These are phyloP conservation scores for Chondrosia reniformis DNA, from an alignment of 37 sponge, comb jelly and placozoan species.

Conservation along the genomic window DNA sequence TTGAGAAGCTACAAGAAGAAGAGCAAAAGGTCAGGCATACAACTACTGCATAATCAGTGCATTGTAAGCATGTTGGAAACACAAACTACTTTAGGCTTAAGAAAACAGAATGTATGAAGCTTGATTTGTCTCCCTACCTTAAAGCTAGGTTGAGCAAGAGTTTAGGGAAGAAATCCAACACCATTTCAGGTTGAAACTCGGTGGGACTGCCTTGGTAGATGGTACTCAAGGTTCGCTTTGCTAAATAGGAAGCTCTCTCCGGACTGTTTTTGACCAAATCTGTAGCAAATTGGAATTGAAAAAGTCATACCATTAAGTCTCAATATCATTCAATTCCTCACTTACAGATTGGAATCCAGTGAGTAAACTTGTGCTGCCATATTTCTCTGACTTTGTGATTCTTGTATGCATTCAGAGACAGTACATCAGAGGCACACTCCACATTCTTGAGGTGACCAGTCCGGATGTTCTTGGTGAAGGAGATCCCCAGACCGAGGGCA, in stretches of 20 bases:
- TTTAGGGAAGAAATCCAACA: conserved; percentile 60
- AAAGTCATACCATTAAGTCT: too few species aligned
- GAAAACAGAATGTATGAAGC: too few species aligned
- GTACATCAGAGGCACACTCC: conserved; percentile 48
- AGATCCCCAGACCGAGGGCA: conserved; percentile 52
- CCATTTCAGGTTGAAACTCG: conserved; percentile 49
- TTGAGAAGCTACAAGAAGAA: conserved; percentile 19
- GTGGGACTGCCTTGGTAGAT: conserved; percentile 51
- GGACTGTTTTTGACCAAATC: conserved; percentile 25
- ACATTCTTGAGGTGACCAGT: conserved; percentile 53
- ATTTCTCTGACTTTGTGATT: conserved; percentile 37
- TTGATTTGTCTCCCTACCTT: conserved; percentile 25
- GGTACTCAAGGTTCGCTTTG: conserved; percentile 36
- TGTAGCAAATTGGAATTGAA: neutral
- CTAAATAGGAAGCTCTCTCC: conserved; percentile 42
- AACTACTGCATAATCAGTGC: too few species aligned
- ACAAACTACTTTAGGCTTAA: too few species aligned
- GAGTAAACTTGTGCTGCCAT: conserved; percentile 46
- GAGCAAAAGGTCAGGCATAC: neutral
- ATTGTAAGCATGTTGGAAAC: too few species aligned
- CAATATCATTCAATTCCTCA: neutral
- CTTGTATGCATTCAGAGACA: conserved; percentile 64
- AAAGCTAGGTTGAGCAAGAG: conserved; percentile 30
- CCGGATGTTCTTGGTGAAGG: conserved; percentile 46
- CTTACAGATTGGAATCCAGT: conserved; percentile 66